These are phyloP conservation scores for Ethmia dodecea DNA, from an alignment of 2,888 invertebrate species.

Conservation along the genomic window DNA sequence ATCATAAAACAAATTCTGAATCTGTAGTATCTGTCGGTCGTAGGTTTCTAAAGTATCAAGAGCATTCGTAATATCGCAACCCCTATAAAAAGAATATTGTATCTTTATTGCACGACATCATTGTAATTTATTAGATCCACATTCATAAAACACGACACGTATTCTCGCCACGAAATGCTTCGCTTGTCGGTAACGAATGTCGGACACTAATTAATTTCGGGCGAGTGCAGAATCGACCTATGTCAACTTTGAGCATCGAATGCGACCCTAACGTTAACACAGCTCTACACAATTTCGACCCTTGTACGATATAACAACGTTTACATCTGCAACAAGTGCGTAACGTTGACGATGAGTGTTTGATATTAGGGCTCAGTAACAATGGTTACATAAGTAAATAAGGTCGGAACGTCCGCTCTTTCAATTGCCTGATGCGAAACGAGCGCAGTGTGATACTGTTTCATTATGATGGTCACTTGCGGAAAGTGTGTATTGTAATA, in stretches of 20 bases:
- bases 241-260: slow-evolving; percentile 28
- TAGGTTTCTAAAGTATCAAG: too few species aligned
- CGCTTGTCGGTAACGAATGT: slow-evolving; percentile 42
- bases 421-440: slow-evolving; percentile 25
- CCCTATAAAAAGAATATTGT: too few species aligned
- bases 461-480: slow-evolving; percentile 4
- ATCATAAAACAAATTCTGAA: too few species aligned
- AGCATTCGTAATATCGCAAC: too few species aligned
- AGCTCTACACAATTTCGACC: slow-evolving; percentile 3
- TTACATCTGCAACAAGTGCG: too few species aligned
- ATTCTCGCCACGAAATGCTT: slow-evolving; percentile 9
- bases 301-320: slow-evolving; percentile 5
- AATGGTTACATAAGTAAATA: slow-evolving; percentile 43
- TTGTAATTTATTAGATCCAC: neutral
- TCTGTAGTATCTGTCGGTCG: too few species aligned
- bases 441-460: slow-evolving; percentile 26
- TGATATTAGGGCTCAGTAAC: slow-evolving; percentile 24
- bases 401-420: slow-evolving; percentile 48
- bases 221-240: slow-evolving; percentile 53
- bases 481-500: slow-evolving; percentile 10
- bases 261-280: neutral
- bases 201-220: slow-evolving; percentile 55
- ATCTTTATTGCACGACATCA: too few species aligned
- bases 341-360: slow-evolving; percentile 10
- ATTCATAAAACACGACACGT: slow-evolving; percentile 12